These are phyloP conservation scores for Petaurus breviceps DNA, from an alignment of 2,113 vertebrate genomes.

Conservation along the genomic window DNA sequence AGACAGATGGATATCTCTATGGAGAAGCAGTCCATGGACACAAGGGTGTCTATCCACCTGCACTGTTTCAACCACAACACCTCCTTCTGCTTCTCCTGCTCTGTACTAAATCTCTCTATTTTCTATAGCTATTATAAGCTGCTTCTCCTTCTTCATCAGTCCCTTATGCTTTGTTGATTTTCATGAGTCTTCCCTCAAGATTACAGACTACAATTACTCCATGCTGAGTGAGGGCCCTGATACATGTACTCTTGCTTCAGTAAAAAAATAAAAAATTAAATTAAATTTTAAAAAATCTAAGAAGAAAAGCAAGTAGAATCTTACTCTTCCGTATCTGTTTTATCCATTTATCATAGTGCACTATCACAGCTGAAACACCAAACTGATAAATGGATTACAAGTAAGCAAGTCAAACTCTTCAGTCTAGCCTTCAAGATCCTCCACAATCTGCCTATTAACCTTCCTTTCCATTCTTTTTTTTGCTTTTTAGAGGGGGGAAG, in stretches of 20 bases:
- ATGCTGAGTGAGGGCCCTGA: background rate
- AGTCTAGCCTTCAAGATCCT: background rate
- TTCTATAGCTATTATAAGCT: background rate
- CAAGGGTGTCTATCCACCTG: background rate
- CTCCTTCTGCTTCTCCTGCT: conserved; percentile 3
- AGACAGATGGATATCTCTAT: background rate
- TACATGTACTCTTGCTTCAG: background rate
- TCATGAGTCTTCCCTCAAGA: background rate
- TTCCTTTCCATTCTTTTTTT: too few species aligned
- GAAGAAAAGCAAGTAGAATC: background rate
- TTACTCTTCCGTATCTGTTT: background rate
- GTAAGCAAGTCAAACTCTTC: background rate
- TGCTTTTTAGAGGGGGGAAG: too few species aligned
- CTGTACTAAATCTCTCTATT: background rate
- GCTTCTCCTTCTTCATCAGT: background rate
- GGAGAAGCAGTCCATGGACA: background rate
- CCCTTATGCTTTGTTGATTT: background rate
- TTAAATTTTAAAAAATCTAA: too few species aligned
- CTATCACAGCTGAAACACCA: background rate
- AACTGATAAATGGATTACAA: background rate
- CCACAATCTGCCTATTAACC: background rate
- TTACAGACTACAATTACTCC: background rate
- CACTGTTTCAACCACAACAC: background rate
- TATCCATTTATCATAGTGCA: background rate
- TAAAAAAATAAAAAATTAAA: too few species aligned